Evolutionary conservation across 2,113 vertebrate genomes (phyloP), one percentile per base, ranked within the genome.

Genomic region (Thalassarche chlororhynchos): DNA sequence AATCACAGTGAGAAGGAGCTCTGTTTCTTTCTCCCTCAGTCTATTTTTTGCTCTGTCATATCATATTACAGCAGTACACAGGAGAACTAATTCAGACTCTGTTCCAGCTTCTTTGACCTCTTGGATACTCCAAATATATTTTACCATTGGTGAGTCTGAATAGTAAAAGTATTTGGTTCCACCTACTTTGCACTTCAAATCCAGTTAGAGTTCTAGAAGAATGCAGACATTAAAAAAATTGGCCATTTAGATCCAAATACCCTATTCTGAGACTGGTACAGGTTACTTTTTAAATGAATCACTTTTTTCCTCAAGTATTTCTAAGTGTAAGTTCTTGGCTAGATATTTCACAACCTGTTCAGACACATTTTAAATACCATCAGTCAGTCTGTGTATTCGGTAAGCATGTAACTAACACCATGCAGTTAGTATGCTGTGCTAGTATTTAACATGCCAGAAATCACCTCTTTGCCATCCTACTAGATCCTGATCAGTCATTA

Each of bases 181-280:
- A 77, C 52, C 78, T 90, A 61, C 44, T 97, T 97, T 86, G 78
- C 32, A 89, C 44, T 95, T 83, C 62, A 96, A 83, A 87, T 95
- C 83, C 62, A 88, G 58, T 90, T 95, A 84, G 87, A 91, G 34
- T 69, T 87, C 24, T 36, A n/a, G 38, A 94, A 70, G 81, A 97
- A 96, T 92, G 88, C 83, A 72, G 87, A 57, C 84, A 90, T 51
- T 74, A 54, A 89, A 90, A 93, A 38, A 24, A 54, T 15, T 14
- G 6, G 6, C 9, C 20, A 3, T 47, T 55, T 82, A 90, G 57
- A 91, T 95, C 57, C 58, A 92, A 51, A 82, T 75, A 2, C 2
- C 32, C 66, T 55, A 2, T 38, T 94, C n/a, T 25, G 47, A 61
- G 24, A 84, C 57, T 82, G 36, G 25, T 61, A 40, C 36, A 36